These are phyloP conservation scores for Candoia aspera DNA, from an alignment of 2,113 vertebrate species.

Conservation along the genomic window DNA sequence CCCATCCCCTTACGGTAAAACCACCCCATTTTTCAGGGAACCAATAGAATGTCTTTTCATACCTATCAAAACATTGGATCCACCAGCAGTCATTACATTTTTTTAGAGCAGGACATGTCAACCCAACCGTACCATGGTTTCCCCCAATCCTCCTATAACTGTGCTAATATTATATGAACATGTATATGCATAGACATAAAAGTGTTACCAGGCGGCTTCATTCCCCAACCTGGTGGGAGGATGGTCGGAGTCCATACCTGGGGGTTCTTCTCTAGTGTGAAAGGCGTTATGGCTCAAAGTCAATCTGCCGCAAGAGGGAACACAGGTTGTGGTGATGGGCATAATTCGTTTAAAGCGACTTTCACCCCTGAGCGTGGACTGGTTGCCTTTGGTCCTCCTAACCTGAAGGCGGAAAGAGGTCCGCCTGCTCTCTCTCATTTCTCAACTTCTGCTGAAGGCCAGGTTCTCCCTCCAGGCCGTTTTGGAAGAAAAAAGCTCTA, in stretches of 20 bases:
- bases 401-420: neutral
- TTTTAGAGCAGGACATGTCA: slow-evolving; percentile 42
- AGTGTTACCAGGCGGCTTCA: slow-evolving; percentile 6
- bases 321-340: rapidly evolving
- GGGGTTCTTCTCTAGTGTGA: neutral
- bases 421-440: neutral
- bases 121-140: slow-evolving; percentile 37
- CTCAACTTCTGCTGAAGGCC: neutral
- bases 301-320: neutral
- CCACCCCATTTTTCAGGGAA: slow-evolving; percentile 31
- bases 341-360: neutral
- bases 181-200: neutral
- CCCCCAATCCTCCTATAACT: slow-evolving; percentile 27
- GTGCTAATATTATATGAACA: slow-evolving; percentile 27
- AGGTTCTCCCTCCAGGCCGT: neutral
- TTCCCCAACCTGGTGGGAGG: neutral
- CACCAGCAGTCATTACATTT: slow-evolving; percentile 66
- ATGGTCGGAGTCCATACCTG: neutral
- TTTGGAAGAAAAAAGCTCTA: neutral
- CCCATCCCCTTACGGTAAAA: too few relatives aligned
- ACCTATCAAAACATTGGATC: slow-evolving; percentile 54
- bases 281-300: neutral
- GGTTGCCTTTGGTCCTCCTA: neutral
- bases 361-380: neutral
- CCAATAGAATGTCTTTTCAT: slow-evolving; percentile 18